Evolutionary conservation across 2,888 invertebrate species (phyloP), one percentile per base, ranked within the genome.

Genomic region (Argyresthia goedartella): DNA sequence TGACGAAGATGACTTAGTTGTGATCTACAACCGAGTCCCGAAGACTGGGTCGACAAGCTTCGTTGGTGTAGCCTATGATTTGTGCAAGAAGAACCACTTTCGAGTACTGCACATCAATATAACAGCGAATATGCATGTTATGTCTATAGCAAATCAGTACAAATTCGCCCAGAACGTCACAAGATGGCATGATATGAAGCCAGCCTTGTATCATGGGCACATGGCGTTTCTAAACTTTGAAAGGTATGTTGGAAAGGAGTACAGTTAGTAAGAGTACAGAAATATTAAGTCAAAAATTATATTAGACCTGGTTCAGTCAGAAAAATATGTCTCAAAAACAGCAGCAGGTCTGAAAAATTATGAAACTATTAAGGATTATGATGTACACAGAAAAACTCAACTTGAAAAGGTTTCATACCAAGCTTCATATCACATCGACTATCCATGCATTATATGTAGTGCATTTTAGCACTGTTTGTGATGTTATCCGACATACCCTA

Each of bases 41-140:
- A 98, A 98, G 85, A 98, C 98, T 36, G 98, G 96, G 13, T 98
- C 98, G 15, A 98, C 98, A 8, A 97, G 97, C 80, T 96, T 98
- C 73, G 96, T 96, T 58, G 96, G 96, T 54, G 91, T 96, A 54
- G 95, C 95, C 0, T 96, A 97, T 67, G 95, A 95, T 76, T 80
- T 96, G 55, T 96, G 95, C 75, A 91, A 91, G 68, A 92, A 90
- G 71, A 93, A 91, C 59, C 78, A 80, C 56, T 87, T 85, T 51
- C 87, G 87, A 74, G 87, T 87, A 34, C 87, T 99, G 62, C 99
- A 99, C 85, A 93, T 99, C 60, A 99, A 99, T 78, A 93, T 98
- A 52, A 96, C 97, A 1, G 95, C 95, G 55, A 99, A 99, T 76
- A 94, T 94, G 89, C 98, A 98, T 84, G 93, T 95, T n/a, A 89